A percentile compares a stretch with the other conserved stretches of the same genome.
Evolutionary conservation across 2,113 vertebrate genomes (phyloP).

Genomic region (Amphiprion ocellaris): DNA sequence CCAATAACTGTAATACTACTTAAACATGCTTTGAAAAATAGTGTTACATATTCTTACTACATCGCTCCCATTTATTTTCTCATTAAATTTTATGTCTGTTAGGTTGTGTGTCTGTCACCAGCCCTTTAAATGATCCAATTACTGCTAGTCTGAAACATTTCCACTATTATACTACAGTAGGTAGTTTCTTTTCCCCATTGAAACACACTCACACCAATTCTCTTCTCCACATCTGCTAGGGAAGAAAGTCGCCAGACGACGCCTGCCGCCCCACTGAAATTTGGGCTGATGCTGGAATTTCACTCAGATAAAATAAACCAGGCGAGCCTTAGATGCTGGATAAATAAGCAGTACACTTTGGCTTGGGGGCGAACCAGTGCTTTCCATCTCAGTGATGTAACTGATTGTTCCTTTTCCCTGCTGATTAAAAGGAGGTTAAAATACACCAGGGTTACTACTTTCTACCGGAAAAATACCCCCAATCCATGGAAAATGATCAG

Average conservation of each 20-base stretch:
- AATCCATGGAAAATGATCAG: constrained; percentile 83
- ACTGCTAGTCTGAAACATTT: constrained; percentile 54
- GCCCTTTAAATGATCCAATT: constrained; percentile 67
- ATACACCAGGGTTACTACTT: constrained; percentile 75
- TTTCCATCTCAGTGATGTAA: constrained; percentile 68
- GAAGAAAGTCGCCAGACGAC: constrained; percentile 45
- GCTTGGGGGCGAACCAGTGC: constrained; percentile 42
- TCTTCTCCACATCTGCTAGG: constrained; percentile 67
- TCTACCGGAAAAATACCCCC: constrained; percentile 73
- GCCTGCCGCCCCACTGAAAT: constrained; percentile 23
- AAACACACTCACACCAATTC: constrained; percentile 13
- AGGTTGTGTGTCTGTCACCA: constrained; percentile 48
- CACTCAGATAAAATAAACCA: constrained; percentile 82
- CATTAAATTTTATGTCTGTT: background rate
- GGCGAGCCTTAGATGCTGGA: constrained; percentile 70
- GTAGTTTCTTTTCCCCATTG: background rate
- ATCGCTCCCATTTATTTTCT: constrained; percentile 13
- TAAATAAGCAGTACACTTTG: constrained; percentile 78
- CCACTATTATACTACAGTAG: constrained; percentile 43
- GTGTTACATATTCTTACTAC: constrained; percentile 7
- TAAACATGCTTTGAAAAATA: constrained; percentile 21
- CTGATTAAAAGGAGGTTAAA: constrained; percentile 83
- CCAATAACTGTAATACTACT: background rate
- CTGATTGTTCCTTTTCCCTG: constrained; percentile 74
- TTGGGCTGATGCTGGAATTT: constrained; percentile 75